phyloP scores from a whole-genome alignment of 2,888 invertebrate genomes.

The Pelosia muscerda region DNA sequence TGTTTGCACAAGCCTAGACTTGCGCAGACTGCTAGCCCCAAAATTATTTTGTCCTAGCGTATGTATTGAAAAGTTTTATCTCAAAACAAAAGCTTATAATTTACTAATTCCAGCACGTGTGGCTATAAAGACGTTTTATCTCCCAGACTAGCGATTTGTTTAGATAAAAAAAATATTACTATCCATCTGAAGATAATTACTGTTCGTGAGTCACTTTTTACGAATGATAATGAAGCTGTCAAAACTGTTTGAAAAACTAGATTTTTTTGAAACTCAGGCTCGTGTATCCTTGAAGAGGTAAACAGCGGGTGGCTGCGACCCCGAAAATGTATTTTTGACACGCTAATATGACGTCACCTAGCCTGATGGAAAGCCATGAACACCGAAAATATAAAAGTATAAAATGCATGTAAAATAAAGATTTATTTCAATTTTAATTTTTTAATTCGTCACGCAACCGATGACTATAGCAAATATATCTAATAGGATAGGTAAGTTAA shows the following conservation, averaged over 20 bases:
- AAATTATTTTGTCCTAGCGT: too few relatives aligned
- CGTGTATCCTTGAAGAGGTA: not conserved
- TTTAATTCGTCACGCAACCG: slow-evolving; percentile 1
- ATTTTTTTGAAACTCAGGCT: not conserved
- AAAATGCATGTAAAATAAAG: not conserved
- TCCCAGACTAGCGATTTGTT: not conserved
- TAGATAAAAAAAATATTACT: not conserved
- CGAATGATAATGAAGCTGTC: too few relatives aligned
- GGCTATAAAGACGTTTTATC: not conserved
- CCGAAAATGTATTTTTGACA: too few relatives aligned
- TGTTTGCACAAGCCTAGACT: too few relatives aligned
- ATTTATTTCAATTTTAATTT: not conserved
- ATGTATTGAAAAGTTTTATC: not conserved
- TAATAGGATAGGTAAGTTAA: not conserved
- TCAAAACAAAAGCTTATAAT: not conserved
- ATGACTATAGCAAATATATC: slow-evolving; percentile 1
- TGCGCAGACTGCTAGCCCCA: too few relatives aligned
- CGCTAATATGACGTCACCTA: too few relatives aligned
- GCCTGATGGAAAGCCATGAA: too few relatives aligned
- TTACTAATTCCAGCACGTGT: too few relatives aligned
- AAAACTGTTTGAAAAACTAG: not conserved
- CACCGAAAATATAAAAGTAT: too few relatives aligned
- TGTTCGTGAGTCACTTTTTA: not conserved
- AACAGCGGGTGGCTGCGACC: not conserved
- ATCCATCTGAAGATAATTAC: not conserved